phyloP scores from a whole-genome alignment of 1,140 invertebrate species.

The Papilio polyxenes region DNA sequence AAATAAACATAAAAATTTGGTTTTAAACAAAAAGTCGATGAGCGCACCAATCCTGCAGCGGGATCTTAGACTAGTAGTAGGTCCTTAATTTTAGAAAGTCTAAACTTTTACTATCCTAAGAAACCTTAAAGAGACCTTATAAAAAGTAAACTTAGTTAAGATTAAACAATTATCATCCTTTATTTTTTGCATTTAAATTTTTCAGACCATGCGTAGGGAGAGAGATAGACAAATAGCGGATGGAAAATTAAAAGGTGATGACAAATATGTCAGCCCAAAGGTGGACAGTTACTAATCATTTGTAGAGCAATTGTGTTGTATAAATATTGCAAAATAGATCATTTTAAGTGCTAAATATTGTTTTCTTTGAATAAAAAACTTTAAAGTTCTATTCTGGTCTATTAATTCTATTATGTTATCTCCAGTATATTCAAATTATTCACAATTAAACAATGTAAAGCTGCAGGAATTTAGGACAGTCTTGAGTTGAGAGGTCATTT shows the following conservation, averaged over 20 bases:
- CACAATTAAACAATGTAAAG: too few relatives aligned
- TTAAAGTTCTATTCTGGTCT: slow-evolving; percentile 19
- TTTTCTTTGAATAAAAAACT: slow-evolving; percentile 39
- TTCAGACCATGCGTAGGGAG: slow-evolving; percentile 81
- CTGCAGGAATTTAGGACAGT: too few relatives aligned
- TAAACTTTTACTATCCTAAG: too few relatives aligned
- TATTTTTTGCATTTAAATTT: neutral
- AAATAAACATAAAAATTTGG: too few relatives aligned
- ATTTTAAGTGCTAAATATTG: slow-evolving; percentile 26
- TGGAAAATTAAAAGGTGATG: slow-evolving; percentile 70
- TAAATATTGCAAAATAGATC: slow-evolving; percentile 42
- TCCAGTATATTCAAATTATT: slow-evolving; percentile 25
- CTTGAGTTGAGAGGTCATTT: too few relatives aligned
- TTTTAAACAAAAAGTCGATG: too few relatives aligned
- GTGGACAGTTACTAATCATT: slow-evolving; percentile 67
- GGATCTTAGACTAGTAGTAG: too few relatives aligned
- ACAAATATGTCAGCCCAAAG: slow-evolving; percentile 65
- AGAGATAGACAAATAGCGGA: slow-evolving; percentile 79
- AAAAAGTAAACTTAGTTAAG: too few relatives aligned
- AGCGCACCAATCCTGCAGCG: too few relatives aligned
- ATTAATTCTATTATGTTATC: neutral
- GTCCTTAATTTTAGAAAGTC: too few relatives aligned
- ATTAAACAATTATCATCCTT: neutral
- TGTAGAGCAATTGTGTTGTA: slow-evolving; percentile 41
- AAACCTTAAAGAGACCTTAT: too few relatives aligned